A percentile compares a stretch with the other conserved stretches of the same genome.
Evolutionary conservation across 1,140 invertebrate genomes (phyloP).

Genomic region (Holotrichia oblita): DNA sequence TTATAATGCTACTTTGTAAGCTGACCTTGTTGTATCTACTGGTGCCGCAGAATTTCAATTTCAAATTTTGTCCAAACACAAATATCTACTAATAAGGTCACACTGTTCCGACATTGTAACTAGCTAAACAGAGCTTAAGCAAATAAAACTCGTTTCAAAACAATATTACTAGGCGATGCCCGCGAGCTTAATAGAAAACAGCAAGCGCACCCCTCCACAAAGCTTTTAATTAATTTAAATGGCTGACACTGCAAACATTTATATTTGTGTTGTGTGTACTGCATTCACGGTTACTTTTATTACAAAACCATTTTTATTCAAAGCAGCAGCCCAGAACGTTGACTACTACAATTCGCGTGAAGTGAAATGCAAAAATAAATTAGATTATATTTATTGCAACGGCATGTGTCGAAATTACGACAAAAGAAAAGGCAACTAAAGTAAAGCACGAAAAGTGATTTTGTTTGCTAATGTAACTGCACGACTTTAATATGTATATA

Average conservation of each 20-base stretch:
- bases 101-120: neutral
- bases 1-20: neutral
- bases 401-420: neutral
- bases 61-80: neutral
- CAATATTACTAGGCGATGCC: neutral
- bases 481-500: neutral
- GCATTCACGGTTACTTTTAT: neutral
- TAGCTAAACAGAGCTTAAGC: conserved; percentile 3
- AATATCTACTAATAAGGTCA: conserved; percentile 15
- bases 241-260: conserved; percentile 22
- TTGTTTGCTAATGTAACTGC: neutral
- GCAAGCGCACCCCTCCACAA: neutral
- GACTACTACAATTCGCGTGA: neutral
- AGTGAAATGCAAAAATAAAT: conserved; percentile 27
- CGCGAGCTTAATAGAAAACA: conserved; percentile 26
- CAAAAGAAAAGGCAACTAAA: neutral
- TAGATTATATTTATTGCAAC: conserved; percentile 32
- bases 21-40: neutral
- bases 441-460: neutral
- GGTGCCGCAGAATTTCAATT: neutral
- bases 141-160: neutral
- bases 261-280: conserved; percentile 4
- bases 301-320: conserved; percentile 23
- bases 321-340: neutral
- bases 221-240: conserved; percentile 33